phyloP scores from a whole-genome alignment of 2,113 vertebrate genomes.

The Urocolius indicus region DNA sequence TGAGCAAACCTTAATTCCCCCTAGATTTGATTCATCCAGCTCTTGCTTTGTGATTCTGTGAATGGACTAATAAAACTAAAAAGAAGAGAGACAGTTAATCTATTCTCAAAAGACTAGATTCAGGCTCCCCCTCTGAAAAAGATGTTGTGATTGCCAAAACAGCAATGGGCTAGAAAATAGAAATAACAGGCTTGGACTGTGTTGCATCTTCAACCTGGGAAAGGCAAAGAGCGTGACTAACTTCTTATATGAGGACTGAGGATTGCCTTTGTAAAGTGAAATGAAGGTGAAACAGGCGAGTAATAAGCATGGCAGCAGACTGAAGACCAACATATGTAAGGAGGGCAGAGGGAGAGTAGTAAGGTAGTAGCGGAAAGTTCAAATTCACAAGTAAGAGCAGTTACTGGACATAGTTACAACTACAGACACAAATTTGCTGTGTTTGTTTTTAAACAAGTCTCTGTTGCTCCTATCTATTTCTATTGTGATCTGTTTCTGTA shows the following conservation, averaged over 20 bases:
- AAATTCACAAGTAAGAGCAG: neutral
- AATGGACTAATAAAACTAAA: neutral
- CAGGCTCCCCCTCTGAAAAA: neutral
- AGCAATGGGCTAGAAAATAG: fast-evolving
- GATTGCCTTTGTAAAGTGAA: neutral
- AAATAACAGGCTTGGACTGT: neutral
- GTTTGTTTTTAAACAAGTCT: neutral
- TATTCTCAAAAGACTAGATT: neutral
- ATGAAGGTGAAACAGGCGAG: neutral
- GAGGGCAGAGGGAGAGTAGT: neutral
- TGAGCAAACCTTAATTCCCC: neutral
- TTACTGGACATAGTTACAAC: neutral
- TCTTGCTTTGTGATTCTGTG: neutral
- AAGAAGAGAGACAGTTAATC: neutral
- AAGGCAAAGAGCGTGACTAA: neutral
- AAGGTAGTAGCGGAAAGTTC: neutral
- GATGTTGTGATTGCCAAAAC: neutral
- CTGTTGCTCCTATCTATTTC: neutral
- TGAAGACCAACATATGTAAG: neutral
- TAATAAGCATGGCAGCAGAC: neutral
- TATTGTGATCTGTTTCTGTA: neutral
- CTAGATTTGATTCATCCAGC: neutral
- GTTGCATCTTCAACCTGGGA: neutral
- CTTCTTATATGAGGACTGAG: neutral
- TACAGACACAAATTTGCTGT: neutral